Base-by-base conservation (phyloP, 1,140 invertebrate genomes). In the Atta cephalotes region DNA sequence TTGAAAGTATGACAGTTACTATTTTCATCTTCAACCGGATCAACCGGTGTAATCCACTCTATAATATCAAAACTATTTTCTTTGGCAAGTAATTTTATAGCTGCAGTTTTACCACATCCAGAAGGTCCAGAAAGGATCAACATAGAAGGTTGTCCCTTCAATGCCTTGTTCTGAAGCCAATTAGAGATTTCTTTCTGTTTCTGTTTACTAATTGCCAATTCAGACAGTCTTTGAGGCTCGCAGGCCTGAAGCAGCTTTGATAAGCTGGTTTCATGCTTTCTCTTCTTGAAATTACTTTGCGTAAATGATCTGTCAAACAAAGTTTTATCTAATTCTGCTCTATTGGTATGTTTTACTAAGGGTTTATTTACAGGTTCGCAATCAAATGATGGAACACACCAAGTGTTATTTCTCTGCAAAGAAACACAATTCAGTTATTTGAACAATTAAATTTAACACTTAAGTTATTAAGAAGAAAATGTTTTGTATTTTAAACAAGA, bases 41-140 rank as follows among this genome's bases (percentile, higher is more conserved):
- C 97, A 1, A 97, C 81, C 3, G 97, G 97, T 87, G 97, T 97
- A 28, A 97, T 96, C 97, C 97, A 98, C 93, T 98, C 97, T 31
- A 96, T 94, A 56, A 97, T 82, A 88, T 96, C 94, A 80, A 96
- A 96, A 76, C 94, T 94, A 79, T 96, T 92, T 88, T 96, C 96
- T 70, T 96, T 94, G 60, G 97, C 96, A 12, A 97, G 77, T 2
- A 96, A 94, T 70, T 95, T 96, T 25, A 97, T 62, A 3, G 97
- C 96, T 1, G 96, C 94, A 4, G 97, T 97, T 95, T 98, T 98
- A 0, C 97, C 97, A 92, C 96, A 96, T 1, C 97, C 97, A 0
- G 97, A 96, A 21, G 97, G 97, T 2, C 97, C 97, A 9, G 96
- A 96, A n/a, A 98, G 81, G 1, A 97, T 90, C 35, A 97, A 92